A percentile compares a stretch with the other conserved stretches of the same genome.
These are phyloP conservation scores for Nannoperca obscura DNA, from an alignment of 2,797 vertebrate genomes.

Conservation along the genomic window DNA sequence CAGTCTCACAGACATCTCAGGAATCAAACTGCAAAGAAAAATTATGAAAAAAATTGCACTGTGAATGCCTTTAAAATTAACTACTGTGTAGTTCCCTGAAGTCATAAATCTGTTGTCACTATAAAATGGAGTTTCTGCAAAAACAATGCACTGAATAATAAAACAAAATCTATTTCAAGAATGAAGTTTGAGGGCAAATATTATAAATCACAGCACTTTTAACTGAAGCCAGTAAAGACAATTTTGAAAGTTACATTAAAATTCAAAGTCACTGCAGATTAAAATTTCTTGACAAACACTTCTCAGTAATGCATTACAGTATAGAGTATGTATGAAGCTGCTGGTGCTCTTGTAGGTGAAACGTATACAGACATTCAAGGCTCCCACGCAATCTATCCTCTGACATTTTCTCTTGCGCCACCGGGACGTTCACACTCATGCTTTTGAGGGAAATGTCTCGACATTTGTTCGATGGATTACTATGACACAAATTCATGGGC, in stretches of 20 bases:
- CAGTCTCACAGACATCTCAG: conserved; percentile 32
- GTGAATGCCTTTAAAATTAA: conserved; percentile 37
- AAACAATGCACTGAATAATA: conserved; percentile 38
- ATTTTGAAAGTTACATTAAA: conserved; percentile 25
- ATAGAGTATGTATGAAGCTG: conserved; percentile 3
- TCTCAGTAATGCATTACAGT: conserved; percentile 14
- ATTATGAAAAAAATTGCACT: conserved; percentile 22
- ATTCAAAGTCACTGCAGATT: conserved; percentile 22
- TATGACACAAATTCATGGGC: too few species aligned
- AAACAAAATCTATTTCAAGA: conserved; percentile 22
- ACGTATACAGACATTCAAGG: conserved; percentile 11
- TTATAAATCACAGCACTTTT: conserved; percentile 17
- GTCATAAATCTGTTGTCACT: conserved; percentile 48
- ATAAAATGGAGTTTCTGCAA: conserved; percentile 50
- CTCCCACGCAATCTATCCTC: conserved; percentile 18
- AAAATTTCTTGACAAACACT: not conserved
- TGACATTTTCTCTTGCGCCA: not conserved
- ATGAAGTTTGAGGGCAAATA: conserved; percentile 38
- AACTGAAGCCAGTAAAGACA: conserved; percentile 5
- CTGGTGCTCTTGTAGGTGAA: conserved; percentile 15
- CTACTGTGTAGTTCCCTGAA: conserved; percentile 18
- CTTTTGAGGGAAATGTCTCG: not conserved
- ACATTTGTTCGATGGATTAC: too few species aligned
- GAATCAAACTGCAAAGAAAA: conserved; percentile 43
- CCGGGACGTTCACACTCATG: not conserved